Evolutionary conservation across 2,797 vertebrate species (phyloP).

Genomic region (Limnodromus scolopaceus): DNA sequence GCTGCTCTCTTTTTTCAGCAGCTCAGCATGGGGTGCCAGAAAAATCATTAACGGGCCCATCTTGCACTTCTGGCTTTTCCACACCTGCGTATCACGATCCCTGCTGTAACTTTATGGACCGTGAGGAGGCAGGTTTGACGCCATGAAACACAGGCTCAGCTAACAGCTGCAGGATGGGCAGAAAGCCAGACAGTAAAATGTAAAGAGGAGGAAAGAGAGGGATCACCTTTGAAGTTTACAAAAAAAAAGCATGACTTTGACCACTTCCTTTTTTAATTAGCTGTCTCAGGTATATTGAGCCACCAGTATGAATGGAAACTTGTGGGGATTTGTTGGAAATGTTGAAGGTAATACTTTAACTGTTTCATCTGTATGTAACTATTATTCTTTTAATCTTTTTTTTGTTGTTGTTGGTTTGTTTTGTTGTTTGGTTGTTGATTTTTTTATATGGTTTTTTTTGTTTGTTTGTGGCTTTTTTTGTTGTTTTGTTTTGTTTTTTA

Average conservation of each 20-base stretch:
- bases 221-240: constrained; percentile 82
- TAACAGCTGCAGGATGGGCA: constrained; percentile 79
- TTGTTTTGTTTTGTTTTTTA: not conserved
- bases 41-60: constrained; percentile 70
- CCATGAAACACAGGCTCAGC: constrained; percentile 70
- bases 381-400: not conserved
- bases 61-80: constrained; percentile 73
- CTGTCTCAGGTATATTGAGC: constrained; percentile 73
- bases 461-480: too few species aligned
- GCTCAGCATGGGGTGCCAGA: constrained; percentile 75
- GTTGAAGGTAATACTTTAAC: not conserved
- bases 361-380: not conserved
- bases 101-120: constrained; percentile 82
- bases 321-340: not conserved
- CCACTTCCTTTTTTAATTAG: constrained; percentile 79
- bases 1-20: constrained; percentile 15
- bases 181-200: constrained; percentile 83
- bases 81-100: constrained; percentile 77
- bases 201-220: constrained; percentile 78
- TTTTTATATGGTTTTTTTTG: not conserved
- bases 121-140: constrained; percentile 85
- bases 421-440: not conserved
- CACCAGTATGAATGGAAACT: not conserved
- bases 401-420: fast-evolving
- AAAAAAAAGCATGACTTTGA: constrained; percentile 79